Conservation (phyloP, 2,888 invertebrate genomes). For the Drosophila pullipes region DNA sequence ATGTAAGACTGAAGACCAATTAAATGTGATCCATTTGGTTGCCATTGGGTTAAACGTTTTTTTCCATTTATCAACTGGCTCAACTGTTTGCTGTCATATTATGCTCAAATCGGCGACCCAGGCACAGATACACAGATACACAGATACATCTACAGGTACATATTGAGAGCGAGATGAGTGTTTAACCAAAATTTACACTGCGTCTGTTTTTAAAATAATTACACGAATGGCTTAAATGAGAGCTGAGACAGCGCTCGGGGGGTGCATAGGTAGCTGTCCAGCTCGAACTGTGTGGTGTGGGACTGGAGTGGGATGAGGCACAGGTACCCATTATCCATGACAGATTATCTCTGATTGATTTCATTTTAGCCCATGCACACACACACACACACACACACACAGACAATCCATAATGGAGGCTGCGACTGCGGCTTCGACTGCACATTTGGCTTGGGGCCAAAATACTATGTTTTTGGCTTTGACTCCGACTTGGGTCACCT, state of each 20-base stretch:
- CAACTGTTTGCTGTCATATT: constrained; percentile 83
- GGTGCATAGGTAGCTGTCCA: constrained; percentile 11
- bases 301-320: constrained; percentile 50
- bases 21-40: constrained; percentile 74
- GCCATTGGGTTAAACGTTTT: constrained; percentile 61
- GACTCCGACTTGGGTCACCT: constrained; percentile 38
- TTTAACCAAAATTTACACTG: constrained; percentile 81
- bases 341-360: constrained; percentile 82
- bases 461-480: constrained; percentile 46
- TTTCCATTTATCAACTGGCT: constrained; percentile 78
- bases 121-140: constrained; percentile 29
- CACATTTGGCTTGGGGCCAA: constrained; percentile 70
- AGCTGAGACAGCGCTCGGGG: constrained; percentile 35
- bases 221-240: constrained; percentile 77
- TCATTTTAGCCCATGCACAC: constrained; percentile 64
- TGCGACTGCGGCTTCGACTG: constrained; percentile 58
- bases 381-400: constrained; percentile 12
- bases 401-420: constrained; percentile 65
- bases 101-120: constrained; percentile 73
- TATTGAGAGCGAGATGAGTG: constrained; percentile 57
- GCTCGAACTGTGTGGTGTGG: constrained; percentile 3
- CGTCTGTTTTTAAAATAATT: constrained; percentile 82
- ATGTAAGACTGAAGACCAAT: constrained; percentile 52
- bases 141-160: constrained; percentile 5
- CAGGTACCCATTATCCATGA: constrained; percentile 77